phyloP scores from a whole-genome alignment of 2,113 vertebrate genomes.

The Cynopterus brachyotis region DNA sequence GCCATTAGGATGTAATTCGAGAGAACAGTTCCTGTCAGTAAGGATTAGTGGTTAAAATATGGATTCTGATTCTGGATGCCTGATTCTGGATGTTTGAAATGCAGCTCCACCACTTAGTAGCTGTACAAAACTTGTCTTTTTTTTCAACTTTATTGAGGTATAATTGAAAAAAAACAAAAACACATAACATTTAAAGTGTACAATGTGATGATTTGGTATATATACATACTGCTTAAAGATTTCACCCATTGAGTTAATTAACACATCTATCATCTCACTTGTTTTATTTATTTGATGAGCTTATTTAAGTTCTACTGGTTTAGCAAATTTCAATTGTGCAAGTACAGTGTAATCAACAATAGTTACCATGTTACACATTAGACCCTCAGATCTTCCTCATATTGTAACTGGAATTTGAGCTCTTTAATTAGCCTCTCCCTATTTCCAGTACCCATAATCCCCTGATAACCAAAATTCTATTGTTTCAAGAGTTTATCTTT shows the following conservation, averaged over 20 bases:
- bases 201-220: not conserved
- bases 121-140: not conserved
- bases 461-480: not conserved
- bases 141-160: not conserved
- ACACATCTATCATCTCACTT: not conserved
- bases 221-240: not conserved
- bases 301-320: not conserved
- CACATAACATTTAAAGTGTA: not conserved
- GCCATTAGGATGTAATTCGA: not conserved
- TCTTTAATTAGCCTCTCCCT: not conserved
- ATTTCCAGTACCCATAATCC: not conserved
- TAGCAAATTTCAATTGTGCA: not conserved
- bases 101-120: not conserved
- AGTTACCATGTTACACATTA: not conserved
- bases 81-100: conserved; percentile 22
- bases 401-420: not conserved
- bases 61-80: not conserved
- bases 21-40: not conserved
- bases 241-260: not conserved
- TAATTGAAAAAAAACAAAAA: not conserved
- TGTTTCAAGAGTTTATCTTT: not conserved
- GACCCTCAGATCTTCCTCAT: not conserved
- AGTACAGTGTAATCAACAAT: not conserved
- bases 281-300: not conserved
- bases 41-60: not conserved